Evolutionary conservation across 2,797 vertebrate genomes (phyloP), one percentile per base, ranked within the genome.

Genomic region (Botia almorhae): DNA sequence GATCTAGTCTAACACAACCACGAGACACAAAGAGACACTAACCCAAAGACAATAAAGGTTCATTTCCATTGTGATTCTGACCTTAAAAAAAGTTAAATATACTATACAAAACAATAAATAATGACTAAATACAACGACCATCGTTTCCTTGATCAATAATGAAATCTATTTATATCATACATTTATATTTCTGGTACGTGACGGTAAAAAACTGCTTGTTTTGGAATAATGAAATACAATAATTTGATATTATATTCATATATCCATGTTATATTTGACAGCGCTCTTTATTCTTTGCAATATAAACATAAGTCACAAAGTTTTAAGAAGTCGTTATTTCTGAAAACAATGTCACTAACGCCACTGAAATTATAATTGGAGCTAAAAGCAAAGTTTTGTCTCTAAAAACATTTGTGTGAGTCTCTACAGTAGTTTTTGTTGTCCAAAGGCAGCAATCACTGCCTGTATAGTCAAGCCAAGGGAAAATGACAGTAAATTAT

Each of bases 341-440:
- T 26, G 21, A 17, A 69, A 46, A 50, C 21, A 69, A 69, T 26
- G 68, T 14, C 68, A 16, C 46, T 69, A 26, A 26, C 50, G 51
- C 14, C 8, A 21, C 50, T 7, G 8, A 51, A 16, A 69, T 51
- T 29, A 69, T 51, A 69, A 69, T 69, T 51, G 23, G 46, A 51
- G 46, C 48, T 69, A 51, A 69, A 69, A 51, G 21, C 21, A 51
- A 26, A 29, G 21, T 51, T 50, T 50, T 69, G 23, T 69, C 68
- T 69, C 50, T 69, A 13, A 51, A 51, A 51, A 51, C 13, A 51
- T 17, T 51, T 51, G 36, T 39, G 36, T 39, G 36, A 39, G 36
- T 39, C 5, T 39, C 50, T 14, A 53, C 51, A 4, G 14, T 6
- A 17, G 14, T 51, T 51, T 2, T 21, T 69, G 46, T 14, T 29